Base-by-base conservation (phyloP, 2,113 vertebrate genomes). In the Lagopus leucura region DNA sequence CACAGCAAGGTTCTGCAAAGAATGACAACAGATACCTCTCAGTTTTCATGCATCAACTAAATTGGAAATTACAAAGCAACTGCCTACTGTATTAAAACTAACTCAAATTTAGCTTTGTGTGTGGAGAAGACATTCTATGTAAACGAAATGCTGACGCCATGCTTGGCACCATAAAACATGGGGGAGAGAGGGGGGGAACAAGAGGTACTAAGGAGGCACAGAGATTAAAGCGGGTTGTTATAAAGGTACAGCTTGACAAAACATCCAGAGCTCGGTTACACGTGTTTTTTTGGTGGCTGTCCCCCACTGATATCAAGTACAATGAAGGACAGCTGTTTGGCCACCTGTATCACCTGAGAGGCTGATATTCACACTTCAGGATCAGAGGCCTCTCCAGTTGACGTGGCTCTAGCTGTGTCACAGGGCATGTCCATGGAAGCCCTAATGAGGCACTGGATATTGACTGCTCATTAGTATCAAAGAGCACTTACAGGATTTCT, bases 1-100 rank as follows among this genome's bases (percentile, higher is more conserved):
- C 82, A 45, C 3, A 34, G 2, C 2, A 54, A 86, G 69, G 36
- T 50, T 79, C 91, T 93, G 70, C 65, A 86, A 54, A 72, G 76
- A 94, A 89, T 83, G 57, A 94, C 60, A 92, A 82, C 2, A 90
- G 47, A 11, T 24, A 77, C 48, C 42, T 45, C 69, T 86, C 64
- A 24, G 38, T 75, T 81, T 83, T 78, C 63, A 88, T 52, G 73
- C 57, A 81, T 79, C 57, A 75, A 83, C 69, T 45, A 90, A 83
- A 89, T 71, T 11, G 75, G 30, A 55, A 93, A 52, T 38, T 38
- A 38, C 19, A 42, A 61, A 91, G 65, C 60, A 83, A 45, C 27
- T 92, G 81, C 43, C 67, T 74, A n/a, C 38, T 64, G 28, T n/a
- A 78, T 84, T 64, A 83, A 86, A 89, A 90, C 67, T 86, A 93